These are phyloP conservation scores for Hyphantria cunea DNA, from an alignment of 1,140 invertebrate genomes.

Conservation along the genomic window DNA sequence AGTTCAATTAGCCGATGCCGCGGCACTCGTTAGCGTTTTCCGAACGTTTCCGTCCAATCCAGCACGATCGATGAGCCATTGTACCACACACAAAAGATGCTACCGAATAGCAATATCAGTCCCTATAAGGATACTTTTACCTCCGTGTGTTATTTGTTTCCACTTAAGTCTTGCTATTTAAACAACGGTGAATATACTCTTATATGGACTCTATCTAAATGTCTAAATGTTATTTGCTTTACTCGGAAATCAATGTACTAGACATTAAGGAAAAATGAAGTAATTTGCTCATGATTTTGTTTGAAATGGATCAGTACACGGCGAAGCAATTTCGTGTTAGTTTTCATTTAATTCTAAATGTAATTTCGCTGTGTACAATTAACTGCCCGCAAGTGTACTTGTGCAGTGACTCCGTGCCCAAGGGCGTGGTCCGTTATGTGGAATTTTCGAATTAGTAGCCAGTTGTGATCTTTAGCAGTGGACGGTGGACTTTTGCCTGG, in stretches of 20 bases:
- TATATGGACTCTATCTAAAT: slow-evolving; percentile 22
- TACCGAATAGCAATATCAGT: slow-evolving; percentile 56
- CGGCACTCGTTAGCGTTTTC: slow-evolving; percentile 59
- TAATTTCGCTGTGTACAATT: slow-evolving; percentile 30
- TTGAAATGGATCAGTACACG: too few relatives aligned
- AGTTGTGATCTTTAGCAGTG: slow-evolving; percentile 60
- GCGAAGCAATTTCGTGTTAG: too few relatives aligned
- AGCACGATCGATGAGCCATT: slow-evolving; percentile 68
- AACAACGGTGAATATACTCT: slow-evolving; percentile 22
- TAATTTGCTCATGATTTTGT: too few relatives aligned
- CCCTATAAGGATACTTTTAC: slow-evolving; percentile 59
- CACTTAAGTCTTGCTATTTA: slow-evolving; percentile 36
- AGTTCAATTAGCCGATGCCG: slow-evolving; percentile 58
- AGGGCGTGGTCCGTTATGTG: slow-evolving; percentile 64
- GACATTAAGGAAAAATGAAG: too few relatives aligned
- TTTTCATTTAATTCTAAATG: too few relatives aligned
- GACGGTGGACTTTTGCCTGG: slow-evolving; percentile 46
- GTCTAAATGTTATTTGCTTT: background rate
- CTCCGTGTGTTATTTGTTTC: slow-evolving; percentile 60
- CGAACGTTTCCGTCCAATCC: slow-evolving; percentile 52
- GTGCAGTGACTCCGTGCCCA: slow-evolving; percentile 44
- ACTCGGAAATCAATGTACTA: too few relatives aligned
- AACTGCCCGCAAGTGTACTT: slow-evolving; percentile 17
- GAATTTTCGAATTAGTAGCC: slow-evolving; percentile 73
- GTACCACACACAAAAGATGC: slow-evolving; percentile 66